Conservation (phyloP, 2,797 vertebrate genomes). For the Paramormyrops hopkinsi region DNA sequence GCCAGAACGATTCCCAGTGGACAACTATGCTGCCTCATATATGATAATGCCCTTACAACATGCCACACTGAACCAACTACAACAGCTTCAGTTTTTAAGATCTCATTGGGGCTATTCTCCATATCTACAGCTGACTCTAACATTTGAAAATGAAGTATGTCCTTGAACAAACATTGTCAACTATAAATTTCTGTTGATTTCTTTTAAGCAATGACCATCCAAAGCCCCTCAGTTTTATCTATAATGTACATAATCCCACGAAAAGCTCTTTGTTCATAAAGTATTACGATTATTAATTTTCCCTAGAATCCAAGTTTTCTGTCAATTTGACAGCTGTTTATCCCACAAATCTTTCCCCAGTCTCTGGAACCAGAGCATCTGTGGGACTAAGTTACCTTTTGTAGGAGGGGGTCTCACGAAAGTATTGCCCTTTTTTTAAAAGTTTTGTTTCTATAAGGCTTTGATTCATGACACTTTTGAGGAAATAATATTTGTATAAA, state of each 20-base stretch:
- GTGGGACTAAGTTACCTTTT: background rate
- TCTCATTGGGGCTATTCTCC: background rate
- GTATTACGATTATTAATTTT: background rate
- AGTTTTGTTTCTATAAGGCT: background rate
- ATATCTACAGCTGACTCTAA: background rate
- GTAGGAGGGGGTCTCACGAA: background rate
- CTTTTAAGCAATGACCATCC: background rate
- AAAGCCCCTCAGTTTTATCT: background rate
- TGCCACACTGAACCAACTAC: background rate
- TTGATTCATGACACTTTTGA: background rate
- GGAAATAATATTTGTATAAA: background rate
- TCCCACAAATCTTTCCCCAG: background rate
- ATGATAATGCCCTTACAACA: background rate
- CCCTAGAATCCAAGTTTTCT: background rate
- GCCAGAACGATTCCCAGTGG: background rate
- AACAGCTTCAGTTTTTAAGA: background rate
- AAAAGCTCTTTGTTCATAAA: background rate
- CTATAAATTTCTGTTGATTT: background rate
- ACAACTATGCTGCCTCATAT: background rate
- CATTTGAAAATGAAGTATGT: background rate
- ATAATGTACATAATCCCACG: background rate
- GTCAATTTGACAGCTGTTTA: background rate
- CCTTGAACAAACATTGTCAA: background rate
- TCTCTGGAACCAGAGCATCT: background rate
- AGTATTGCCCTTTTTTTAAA: background rate